Conservation (phyloP, 1,140 invertebrate genomes). For the Pogonomyrmex californicus region DNA sequence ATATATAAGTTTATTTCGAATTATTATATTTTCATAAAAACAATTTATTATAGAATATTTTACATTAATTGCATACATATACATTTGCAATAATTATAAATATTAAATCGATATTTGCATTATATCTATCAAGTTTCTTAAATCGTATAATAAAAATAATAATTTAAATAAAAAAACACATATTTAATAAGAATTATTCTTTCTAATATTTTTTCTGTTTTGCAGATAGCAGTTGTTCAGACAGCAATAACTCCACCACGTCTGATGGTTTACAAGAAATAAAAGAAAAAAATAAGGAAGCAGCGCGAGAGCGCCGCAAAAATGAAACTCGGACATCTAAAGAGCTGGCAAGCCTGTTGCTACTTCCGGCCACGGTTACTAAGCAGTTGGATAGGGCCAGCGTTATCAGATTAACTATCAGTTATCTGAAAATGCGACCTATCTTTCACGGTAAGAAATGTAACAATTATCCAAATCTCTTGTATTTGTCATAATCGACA, state of each 20-base stretch:
- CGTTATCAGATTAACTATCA: conserved; percentile 96
- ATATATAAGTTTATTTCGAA: no score
- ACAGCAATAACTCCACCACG: conserved; percentile 51
- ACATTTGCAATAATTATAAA: no score
- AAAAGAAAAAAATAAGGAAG: conserved; percentile 98
- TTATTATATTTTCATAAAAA: no score
- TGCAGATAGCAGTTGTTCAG: no score
- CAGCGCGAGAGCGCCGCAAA: conserved; percentile 94
- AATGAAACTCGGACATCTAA: conserved; percentile 97
- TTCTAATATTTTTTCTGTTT: no score
- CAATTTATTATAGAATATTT: no score
- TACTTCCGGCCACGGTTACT: conserved; percentile 95
- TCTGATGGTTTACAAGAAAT: conserved; percentile 76
- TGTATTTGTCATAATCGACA: not conserved
- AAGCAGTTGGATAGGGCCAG: conserved; percentile 97
- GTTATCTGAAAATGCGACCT: conserved; percentile 96
- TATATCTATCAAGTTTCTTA: no score
- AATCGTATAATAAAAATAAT: no score
- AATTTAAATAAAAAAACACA: no score
- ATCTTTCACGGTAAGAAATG: conserved; percentile 95
- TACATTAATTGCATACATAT: no score
- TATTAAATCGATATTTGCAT: no score
- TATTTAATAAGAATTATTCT: no score
- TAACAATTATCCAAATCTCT: not conserved
- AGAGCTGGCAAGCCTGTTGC: conserved; percentile 95